Evolutionary conservation across 2,797 vertebrate genomes (phyloP), one percentile per base, ranked within the genome.

Genomic region (Nannoperca australis): DNA sequence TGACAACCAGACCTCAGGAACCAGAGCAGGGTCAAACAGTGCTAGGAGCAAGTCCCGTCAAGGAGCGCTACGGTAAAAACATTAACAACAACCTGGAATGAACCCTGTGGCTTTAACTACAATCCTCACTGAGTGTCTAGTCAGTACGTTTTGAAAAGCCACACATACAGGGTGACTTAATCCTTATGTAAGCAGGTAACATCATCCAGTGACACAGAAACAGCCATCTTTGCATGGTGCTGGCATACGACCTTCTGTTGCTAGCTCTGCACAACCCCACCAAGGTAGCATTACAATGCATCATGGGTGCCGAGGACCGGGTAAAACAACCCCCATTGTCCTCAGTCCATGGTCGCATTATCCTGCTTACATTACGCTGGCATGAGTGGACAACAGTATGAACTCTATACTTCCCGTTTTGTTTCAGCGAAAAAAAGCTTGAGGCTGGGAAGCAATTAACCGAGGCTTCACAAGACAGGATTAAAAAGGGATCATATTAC

Each of bases 401-500:
- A 93, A 89, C 77, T 84, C 73, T 89, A 91, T 86, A 90, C 87
- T 80, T 84, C 71, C 68, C 2, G 38, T 85, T 90, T 89, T 85
- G 89, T 78, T 90, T 83, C 34, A 71, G 76, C 2, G 13, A 63
- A 72, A 83, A 83, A 38, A 77, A 70, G 70, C 79, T 70, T 12
- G 34, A 78, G 89, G 79, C 84, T 89, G 88, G 85, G 85, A 92
- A 85, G 84, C 81, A 81, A 91, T 86, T 82, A 89, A 85, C 76
- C 32, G 40, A 76, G 32, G 69, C 83, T 82, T 85, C 85, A 86
- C 83, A 76, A 80, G 82, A 83, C 44, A 17, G 71, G 88, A 88
- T 89, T 86, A 88, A 78, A 88, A 78, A 73, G 34, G 50, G 62
- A 78, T 94, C 85, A 34, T 55, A 59, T 94, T 92, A 85, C 87